These are phyloP conservation scores for Helobdella robusta DNA, from an alignment of 2,888 invertebrate species.

Conservation along the genomic window DNA sequence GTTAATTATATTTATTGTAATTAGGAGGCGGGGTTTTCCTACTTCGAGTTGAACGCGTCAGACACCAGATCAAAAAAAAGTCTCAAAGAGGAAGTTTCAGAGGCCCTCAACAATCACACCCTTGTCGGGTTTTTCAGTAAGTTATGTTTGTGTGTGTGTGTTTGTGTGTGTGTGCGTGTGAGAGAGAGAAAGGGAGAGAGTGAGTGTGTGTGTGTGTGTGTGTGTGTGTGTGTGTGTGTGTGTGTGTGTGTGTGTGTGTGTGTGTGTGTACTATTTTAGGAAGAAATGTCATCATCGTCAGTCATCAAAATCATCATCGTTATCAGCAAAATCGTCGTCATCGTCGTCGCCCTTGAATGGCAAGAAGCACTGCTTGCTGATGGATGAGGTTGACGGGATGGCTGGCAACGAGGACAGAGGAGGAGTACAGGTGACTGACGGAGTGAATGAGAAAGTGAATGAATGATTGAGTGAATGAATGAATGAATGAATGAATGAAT, in stretches of 20 bases:
- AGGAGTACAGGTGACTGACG: slow-evolving; percentile 60
- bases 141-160: too few species aligned
- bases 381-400: slow-evolving; percentile 99
- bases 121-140: slow-evolving; percentile 43
- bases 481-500: not conserved
- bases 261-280: not conserved
- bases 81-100: slow-evolving; percentile 71
- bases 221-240: slow-evolving; percentile 1
- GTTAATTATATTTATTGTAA: too few species aligned
- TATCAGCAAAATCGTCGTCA: not conserved
- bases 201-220: too few species aligned
- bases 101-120: slow-evolving; percentile 61
- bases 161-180: too few species aligned
- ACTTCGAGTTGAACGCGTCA: slow-evolving; percentile 92
- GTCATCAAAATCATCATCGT: not conserved
- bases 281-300: not conserved
- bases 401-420: slow-evolving; percentile 96
- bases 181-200: too few species aligned
- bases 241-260: slow-evolving; percentile 1
- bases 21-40: slow-evolving; percentile 73
- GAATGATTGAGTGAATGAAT: too few species aligned
- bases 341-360: slow-evolving; percentile 19
- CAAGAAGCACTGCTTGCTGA: slow-evolving; percentile 77
- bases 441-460: too few species aligned
- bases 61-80: slow-evolving; percentile 83